Evolutionary conservation across 2,888 invertebrate species (phyloP), one percentile per base, ranked within the genome.

Genomic region (Diadegma fenestrale): DNA sequence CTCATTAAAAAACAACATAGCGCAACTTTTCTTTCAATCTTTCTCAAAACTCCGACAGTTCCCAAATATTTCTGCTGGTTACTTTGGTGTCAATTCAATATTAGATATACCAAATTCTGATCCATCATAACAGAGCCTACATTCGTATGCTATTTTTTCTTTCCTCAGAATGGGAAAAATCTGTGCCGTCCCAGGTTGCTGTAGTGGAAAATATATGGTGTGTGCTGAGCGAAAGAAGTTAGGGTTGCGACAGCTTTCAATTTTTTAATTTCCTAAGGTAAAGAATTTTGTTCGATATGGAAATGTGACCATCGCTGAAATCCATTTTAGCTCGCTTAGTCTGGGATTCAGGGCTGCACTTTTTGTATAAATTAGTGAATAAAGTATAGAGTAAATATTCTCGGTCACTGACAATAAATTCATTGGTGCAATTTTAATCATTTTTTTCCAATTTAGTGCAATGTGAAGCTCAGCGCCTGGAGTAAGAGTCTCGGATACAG

Each of bases 361-460:
- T 30, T 30, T 30, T 30, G 30, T 30, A 30, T 30, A 30, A 30
- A 30, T 30, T 30, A 30, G 30, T 30, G 30, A 30, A 30, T 30
- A 30, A 30, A 30, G 30, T 30, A 30, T 30, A 30, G 30, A 30
- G 30, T 30, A 30, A 30, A 30, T 30, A 30, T 30, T 30, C 30
- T 30, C 30, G 30, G 30, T n/a, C n/a, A n/a, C n/a, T n/a, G n/a
- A n/a, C n/a, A n/a, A n/a, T n/a, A n/a, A n/a, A n/a, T 45, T 45
- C 17, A 45, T 45, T 6, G 17, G 7, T 33, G 33, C 33, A 33
- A 33, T 17, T 17, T 17, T 12, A 63, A 33, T 63, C 30, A 51
- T 51, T 19, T n/a, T n/a, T 14, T 51, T 19, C n/a, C 19, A 51
- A 51, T 63, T 17, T 33, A 63, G 63, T 63, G 63, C 63, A 33